Conservation (phyloP, 2,888 invertebrate genomes). For the Phymatocera aterrima region DNA sequence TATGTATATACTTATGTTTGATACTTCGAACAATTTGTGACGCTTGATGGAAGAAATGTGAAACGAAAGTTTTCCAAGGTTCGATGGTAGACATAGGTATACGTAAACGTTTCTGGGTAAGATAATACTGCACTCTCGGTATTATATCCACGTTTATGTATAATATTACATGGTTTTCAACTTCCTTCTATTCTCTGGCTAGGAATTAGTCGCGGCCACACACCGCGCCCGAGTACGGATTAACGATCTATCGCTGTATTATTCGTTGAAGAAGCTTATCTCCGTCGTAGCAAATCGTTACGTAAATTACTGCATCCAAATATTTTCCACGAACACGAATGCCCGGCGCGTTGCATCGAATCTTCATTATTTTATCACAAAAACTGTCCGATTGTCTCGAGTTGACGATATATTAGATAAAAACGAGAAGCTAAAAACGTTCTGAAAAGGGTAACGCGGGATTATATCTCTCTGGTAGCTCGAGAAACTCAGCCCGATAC, state of each 20-base stretch:
- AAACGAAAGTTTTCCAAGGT: background rate
- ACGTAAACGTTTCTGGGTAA: conserved; percentile 16
- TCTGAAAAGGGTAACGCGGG: too few species aligned
- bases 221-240: conserved; percentile 31
- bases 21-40: conserved; percentile 9
- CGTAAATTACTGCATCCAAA: conserved; percentile 5
- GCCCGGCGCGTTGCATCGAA: background rate
- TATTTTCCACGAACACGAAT: background rate
- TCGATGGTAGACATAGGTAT: conserved; percentile 20
- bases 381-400: background rate
- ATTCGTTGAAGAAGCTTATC: background rate
- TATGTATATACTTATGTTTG: background rate
- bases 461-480: too few species aligned
- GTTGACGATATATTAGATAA: background rate
- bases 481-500: too few species aligned
- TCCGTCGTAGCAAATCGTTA: background rate
- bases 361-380: conserved; percentile 5
- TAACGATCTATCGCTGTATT: conserved; percentile 12
- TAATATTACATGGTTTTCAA: conserved; percentile 22
- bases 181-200: background rate
- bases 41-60: conserved; percentile 9
- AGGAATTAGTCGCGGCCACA: conserved; percentile 18
- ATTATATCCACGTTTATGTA: background rate
- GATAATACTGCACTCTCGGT: conserved; percentile 6
- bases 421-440: background rate